phyloP scores from a whole-genome alignment of 2,888 invertebrate genomes.

The Rugalucina vietnamica region DNA sequence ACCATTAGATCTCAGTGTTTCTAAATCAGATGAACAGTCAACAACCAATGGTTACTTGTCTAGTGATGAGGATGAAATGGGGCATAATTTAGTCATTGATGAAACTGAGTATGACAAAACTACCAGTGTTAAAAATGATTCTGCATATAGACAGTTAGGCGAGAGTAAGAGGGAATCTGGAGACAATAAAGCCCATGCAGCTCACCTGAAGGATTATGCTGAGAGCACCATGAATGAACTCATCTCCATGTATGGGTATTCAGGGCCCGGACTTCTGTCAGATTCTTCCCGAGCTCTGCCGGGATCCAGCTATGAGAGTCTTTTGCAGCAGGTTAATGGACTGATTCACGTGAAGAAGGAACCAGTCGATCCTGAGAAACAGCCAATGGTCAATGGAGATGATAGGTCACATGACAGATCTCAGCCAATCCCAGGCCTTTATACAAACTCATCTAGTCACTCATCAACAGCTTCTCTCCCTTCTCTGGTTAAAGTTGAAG shows the following conservation, averaged over 20 bases:
- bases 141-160: neutral
- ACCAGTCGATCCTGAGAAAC: neutral
- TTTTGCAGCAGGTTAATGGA: constrained; percentile 47
- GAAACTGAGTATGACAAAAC: constrained; percentile 22
- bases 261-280: constrained; percentile 85
- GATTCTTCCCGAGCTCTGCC: constrained; percentile 87
- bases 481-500: constrained; percentile 1
- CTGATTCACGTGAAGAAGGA: neutral
- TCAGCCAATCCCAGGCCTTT: constrained; percentile 55
- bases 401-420: constrained; percentile 52
- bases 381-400: constrained; percentile 40
- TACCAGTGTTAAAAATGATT: neutral
- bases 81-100: constrained; percentile 40
- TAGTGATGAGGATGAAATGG: constrained; percentile 46
- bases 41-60: constrained; percentile 30
- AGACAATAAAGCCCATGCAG: constrained; percentile 54
- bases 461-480: neutral
- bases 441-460: constrained; percentile 50
- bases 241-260: constrained; percentile 90
- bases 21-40: constrained; percentile 34
- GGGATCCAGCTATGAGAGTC: constrained; percentile 89
- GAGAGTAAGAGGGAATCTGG: constrained; percentile 15
- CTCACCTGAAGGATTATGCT: constrained; percentile 89
- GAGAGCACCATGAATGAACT: constrained; percentile 92
- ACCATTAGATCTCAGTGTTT: constrained; percentile 59